Evolutionary conservation across 2,113 vertebrate genomes (phyloP).

Genomic region (Tricholaema leucomelas): DNA sequence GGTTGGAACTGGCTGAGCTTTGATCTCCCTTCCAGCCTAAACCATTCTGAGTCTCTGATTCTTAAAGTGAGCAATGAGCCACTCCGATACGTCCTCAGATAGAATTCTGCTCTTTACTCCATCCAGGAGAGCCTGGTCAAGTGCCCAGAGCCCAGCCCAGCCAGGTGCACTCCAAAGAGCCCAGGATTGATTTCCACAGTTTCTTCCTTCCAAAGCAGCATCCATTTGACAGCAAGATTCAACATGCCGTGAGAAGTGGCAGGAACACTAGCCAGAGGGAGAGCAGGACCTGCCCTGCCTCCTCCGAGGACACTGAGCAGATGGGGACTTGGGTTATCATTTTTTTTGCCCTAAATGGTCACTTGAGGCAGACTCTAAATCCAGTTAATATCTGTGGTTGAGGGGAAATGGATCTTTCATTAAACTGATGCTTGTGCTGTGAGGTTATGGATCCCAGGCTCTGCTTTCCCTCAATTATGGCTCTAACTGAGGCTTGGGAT

Average conservation of each 20-base stretch:
- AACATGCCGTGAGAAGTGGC: not conserved
- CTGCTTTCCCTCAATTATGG: constrained; percentile 37
- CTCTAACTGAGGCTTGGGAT: not conserved
- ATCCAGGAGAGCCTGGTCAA: not conserved
- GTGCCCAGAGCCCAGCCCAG: not conserved
- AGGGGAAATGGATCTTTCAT: not conserved
- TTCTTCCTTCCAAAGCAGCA: not conserved
- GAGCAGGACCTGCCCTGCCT: not conserved
- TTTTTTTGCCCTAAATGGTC: constrained; percentile 2
- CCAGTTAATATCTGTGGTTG: not conserved
- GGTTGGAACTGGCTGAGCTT: too few relatives aligned
- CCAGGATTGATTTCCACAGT: not conserved
- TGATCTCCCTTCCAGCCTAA: too few relatives aligned
- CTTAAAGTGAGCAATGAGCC: too few relatives aligned
- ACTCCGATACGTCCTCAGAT: not conserved
- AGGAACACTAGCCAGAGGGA: not conserved
- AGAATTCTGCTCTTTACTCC: not conserved
- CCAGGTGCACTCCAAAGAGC: not conserved
- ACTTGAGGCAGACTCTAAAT: constrained; percentile 1
- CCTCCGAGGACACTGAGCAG: not conserved
- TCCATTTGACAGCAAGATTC: not conserved
- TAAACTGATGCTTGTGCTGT: not conserved
- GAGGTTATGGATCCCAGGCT: not conserved
- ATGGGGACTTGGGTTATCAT: not conserved
- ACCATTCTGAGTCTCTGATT: too few relatives aligned